A percentile compares a stretch with the other conserved stretches of the same genome.
These are phyloP conservation scores for Chamaedrilus cognettii DNA, from an alignment of 2,888 invertebrate species.

Conservation along the genomic window DNA sequence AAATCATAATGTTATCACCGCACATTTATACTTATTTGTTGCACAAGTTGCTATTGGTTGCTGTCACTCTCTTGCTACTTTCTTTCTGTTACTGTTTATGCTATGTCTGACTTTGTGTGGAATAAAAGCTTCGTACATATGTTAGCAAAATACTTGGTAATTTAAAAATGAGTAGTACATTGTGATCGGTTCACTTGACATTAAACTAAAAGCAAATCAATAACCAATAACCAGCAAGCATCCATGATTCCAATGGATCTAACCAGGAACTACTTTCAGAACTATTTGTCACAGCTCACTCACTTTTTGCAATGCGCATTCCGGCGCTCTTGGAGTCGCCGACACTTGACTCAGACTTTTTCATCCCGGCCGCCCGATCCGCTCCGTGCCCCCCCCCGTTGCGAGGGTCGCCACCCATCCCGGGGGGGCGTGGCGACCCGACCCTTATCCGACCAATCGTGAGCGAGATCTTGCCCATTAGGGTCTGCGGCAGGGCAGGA, in stretches of 20 bases:
- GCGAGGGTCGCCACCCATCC: conserved; percentile 1
- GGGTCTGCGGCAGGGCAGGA: no score
- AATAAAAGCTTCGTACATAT: no score
- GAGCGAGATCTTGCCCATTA: conserved; percentile 16
- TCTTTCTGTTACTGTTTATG: no score
- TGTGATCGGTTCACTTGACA: no score
- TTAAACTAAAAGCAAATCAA: neutral
- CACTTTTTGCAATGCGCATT: neutral
- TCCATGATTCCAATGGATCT: neutral
- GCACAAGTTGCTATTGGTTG: no score
- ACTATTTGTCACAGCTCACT: neutral
- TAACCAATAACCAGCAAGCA: neutral
- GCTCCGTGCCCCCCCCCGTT: neutral
- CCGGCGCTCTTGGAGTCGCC: conserved; percentile 9
- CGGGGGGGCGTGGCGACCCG: neutral
- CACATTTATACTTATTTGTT: no score
- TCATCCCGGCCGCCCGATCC: neutral
- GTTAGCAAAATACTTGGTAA: no score
- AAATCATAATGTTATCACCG: no score
- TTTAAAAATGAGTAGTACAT: no score
- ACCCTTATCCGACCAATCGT: conserved; percentile 8
- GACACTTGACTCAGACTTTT: conserved; percentile 16
- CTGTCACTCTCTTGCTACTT: no score
- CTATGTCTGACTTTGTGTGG: no score
- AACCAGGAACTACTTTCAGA: neutral